phyloP scores from a whole-genome alignment of 1,140 invertebrate species.

The Oryctes rhinoceros region DNA sequence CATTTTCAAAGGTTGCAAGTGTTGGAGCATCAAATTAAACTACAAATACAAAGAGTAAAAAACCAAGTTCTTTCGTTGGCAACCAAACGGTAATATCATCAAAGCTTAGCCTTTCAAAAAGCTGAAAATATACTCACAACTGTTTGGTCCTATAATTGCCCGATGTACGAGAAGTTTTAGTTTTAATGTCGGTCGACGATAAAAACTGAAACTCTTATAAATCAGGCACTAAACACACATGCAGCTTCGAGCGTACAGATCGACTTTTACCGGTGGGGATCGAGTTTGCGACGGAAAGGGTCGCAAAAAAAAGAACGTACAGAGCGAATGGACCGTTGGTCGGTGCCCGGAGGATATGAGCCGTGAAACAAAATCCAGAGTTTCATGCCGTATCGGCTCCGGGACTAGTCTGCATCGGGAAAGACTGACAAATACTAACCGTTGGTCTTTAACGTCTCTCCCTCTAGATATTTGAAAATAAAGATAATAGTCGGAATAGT shows the following conservation, averaged over 20 bases:
- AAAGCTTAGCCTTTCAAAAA: no score
- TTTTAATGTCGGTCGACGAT: slow-evolving; percentile 4
- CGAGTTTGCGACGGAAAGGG: neutral
- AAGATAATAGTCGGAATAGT: neutral
- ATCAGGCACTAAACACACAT: neutral
- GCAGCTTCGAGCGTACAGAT: neutral
- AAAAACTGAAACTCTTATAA: slow-evolving; percentile 26
- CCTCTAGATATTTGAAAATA: slow-evolving; percentile 27
- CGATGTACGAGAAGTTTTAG: neutral
- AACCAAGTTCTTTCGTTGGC: no score
- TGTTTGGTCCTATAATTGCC: neutral
- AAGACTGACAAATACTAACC: neutral
- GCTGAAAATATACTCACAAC: neutral
- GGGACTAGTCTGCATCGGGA: neutral
- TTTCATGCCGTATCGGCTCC: neutral
- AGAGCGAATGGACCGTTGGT: slow-evolving; percentile 8
- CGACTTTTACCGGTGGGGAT: neutral
- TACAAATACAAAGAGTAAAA: neutral
- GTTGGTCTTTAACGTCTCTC: neutral
- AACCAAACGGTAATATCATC: no score
- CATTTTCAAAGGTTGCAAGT: neutral
- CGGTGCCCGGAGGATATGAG: slow-evolving; percentile 19
- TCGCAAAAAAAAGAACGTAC: neutral
- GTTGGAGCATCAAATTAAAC: neutral
- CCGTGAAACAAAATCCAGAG: slow-evolving; percentile 28